Base-by-base conservation (phyloP, 2,888 invertebrate species). In the Drosophila multiciliata region DNA sequence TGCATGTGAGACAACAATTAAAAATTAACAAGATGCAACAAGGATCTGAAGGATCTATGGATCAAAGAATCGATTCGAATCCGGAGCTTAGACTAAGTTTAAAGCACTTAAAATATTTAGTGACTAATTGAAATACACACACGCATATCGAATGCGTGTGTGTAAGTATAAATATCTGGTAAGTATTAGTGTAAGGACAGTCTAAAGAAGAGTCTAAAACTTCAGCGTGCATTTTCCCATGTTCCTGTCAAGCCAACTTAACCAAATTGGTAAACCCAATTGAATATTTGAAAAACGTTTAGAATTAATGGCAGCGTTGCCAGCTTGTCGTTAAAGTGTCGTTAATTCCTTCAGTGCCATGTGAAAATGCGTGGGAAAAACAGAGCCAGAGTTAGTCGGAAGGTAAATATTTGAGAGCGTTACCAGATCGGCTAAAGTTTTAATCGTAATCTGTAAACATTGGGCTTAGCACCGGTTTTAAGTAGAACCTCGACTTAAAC, bases 81-180 rank as follows among this genome's bases (percentile, higher is more conserved):
- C 38, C 49, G 69, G 64, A 76, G 65, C 84, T 90, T 87, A 91
- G 80, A 84, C 89, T 89, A 89, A 83, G 75, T 75, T 77, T 82
- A 83, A 82, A 78, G 84, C 78, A 80, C 91, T 91, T 91, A 91
- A 91, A 87, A 89, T 91, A 91, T 90, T 92, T 91, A 92, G 91
- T 92, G 92, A 91, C 92, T 92, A 91, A 87, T 90, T 90, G 90
- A 90, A 91, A 79, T 82, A 79, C 74, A 77, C 60, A 59, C 73
- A 66, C 74, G 65, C 59, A 33, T 66, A 38, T 57, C 57, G 6
- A 42, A 42, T 42, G 42, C 32, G 69, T 78, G 70, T 81, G 64
- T 72, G 72, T 76, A 68, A 50, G 42, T 68, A 57, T 52, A 68
- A 68, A 54, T 72, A 81, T 77, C 40, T 67, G 67, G 40, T 67